These are phyloP conservation scores for Isurus oxyrinchus DNA, from an alignment of 2,113 vertebrate genomes.

Conservation along the genomic window DNA sequence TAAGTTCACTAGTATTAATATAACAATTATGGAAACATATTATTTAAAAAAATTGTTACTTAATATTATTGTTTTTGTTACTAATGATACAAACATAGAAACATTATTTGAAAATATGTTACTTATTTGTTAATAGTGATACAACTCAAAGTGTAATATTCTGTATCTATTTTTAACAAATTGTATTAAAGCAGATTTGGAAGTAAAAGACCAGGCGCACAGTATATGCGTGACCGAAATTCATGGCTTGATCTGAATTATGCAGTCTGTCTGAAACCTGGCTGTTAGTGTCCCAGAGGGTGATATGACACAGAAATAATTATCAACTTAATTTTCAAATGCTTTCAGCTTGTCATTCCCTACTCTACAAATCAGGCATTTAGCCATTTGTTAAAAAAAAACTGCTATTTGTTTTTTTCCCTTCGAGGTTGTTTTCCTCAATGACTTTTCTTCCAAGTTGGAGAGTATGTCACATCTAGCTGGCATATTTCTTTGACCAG, in stretches of 20 bases:
- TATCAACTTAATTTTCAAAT: neutral
- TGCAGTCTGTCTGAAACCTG: neutral
- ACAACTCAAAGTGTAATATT: neutral
- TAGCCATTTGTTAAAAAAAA: neutral
- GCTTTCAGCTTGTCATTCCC: neutral
- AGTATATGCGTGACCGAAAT: neutral
- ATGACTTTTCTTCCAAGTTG: neutral
- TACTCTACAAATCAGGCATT: neutral
- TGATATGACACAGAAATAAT: neutral
- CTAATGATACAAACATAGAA: neutral
- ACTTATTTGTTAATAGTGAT: neutral
- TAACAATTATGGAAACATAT: neutral
- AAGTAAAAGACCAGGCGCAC: neutral
- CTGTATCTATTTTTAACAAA: neutral
- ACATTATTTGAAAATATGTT: neutral
- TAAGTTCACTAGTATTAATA: neutral
- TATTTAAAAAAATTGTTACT: neutral
- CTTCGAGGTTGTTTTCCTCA: neutral
- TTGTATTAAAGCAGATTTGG: neutral
- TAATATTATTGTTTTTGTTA: neutral
- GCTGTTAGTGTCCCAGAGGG: neutral
- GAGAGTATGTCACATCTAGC: neutral
- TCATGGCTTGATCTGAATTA: neutral
- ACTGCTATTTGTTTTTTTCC: neutral
- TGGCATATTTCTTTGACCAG: neutral